Conservation (phyloP, 2,888 invertebrate species). For the Exocentrus adspersus region DNA sequence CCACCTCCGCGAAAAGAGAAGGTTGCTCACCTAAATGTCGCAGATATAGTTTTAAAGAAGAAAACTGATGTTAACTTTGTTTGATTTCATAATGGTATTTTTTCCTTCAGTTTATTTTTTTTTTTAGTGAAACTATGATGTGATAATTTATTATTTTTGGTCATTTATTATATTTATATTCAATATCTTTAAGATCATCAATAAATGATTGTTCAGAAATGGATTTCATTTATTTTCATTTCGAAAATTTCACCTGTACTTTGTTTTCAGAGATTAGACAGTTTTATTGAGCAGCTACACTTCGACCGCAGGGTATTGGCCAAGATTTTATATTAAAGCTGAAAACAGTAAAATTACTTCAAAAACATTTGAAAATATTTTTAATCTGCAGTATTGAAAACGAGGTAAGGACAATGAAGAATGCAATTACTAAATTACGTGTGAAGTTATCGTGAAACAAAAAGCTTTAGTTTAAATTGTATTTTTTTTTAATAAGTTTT, state of each 20-base stretch:
- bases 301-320: too few species aligned
- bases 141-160: conserved; percentile 42
- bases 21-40: conserved; percentile 79
- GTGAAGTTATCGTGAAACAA: too few species aligned
- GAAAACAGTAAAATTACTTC: too few species aligned
- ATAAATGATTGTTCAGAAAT: conserved; percentile 21
- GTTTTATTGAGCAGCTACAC: too few species aligned
- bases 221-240: not conserved
- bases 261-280: too few species aligned
- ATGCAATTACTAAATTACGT: too few species aligned
- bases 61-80: conserved; percentile 59
- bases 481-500: too few species aligned
- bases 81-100: conserved; percentile 28
- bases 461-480: too few species aligned
- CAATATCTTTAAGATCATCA: conserved; percentile 26
- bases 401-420: too few species aligned
- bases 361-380: too few species aligned
- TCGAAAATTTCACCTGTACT: not conserved
- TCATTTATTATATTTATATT: conserved; percentile 41
- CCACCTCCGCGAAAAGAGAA: conserved; percentile 81
- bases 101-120: conserved; percentile 26
- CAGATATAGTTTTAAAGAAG: conserved; percentile 78
- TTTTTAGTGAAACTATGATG: conserved; percentile 38
- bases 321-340: too few species aligned
- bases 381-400: too few species aligned